Conservation (phyloP, 2,888 invertebrate genomes). For the Pyrocoelia pectoralis region DNA sequence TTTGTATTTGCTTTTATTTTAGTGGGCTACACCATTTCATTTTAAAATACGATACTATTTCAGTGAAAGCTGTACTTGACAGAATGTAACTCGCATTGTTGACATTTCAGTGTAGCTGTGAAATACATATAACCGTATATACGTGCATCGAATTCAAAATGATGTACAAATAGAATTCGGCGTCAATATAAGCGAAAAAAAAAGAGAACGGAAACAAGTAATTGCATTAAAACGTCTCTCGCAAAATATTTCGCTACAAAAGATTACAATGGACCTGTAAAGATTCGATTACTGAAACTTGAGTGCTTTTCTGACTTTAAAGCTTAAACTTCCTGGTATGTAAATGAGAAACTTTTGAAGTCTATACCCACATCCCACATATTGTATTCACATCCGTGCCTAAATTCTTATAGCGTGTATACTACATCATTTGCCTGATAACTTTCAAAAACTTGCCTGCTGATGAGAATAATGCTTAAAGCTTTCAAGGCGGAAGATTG, state of each 20-base stretch:
- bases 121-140: constrained; percentile 26
- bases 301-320: constrained; percentile 17
- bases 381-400: constrained; percentile 17
- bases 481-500: background rate
- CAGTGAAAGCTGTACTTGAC: constrained; percentile 30
- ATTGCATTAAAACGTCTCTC: background rate
- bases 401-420: constrained; percentile 10
- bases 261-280: constrained; percentile 13
- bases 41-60: constrained; percentile 28
- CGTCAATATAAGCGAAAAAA: background rate
- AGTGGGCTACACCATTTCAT: constrained; percentile 12
- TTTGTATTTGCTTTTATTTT: constrained; percentile 22
- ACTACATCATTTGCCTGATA: constrained; percentile 9
- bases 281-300: constrained; percentile 19
- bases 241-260: background rate
- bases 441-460: background rate
- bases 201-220: background rate
- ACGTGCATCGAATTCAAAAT: constrained; percentile 33
- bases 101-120: constrained; percentile 34
- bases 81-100: constrained; percentile 33
- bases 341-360: constrained; percentile 26
- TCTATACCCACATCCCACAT: constrained; percentile 19
- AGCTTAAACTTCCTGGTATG: constrained; percentile 23
- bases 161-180: background rate
- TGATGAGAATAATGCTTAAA: constrained; percentile 8